phyloP scores from a whole-genome alignment of 2,113 vertebrate genomes.

The Chlorodrepanis virens region DNA sequence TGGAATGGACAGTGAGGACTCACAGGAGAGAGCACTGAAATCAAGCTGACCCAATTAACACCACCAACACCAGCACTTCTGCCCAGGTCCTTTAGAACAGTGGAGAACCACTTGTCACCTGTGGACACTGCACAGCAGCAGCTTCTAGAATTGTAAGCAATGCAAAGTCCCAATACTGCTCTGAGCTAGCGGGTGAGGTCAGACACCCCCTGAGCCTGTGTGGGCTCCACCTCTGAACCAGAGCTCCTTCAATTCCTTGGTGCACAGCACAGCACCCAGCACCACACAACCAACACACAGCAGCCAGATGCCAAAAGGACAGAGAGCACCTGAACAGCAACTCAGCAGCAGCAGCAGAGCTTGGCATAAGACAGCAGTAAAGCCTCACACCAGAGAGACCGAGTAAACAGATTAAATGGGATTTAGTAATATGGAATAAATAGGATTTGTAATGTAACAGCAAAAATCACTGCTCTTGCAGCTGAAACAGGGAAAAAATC shows the following conservation, averaged over 20 bases:
- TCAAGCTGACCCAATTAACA: not conserved
- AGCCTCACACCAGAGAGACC: not conserved
- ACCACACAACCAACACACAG: not conserved
- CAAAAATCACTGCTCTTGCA: not conserved
- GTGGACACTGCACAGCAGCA: not conserved
- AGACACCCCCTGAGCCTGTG: accelerated
- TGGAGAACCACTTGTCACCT: not conserved
- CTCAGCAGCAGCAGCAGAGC: not conserved
- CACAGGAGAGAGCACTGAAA: not conserved
- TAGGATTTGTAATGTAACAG: slow-evolving; percentile 4
- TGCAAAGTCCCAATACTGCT: accelerated
- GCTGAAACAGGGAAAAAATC: not conserved
- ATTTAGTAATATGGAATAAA: slow-evolving; percentile 50
- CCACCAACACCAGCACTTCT: not conserved
- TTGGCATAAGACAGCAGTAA: not conserved
- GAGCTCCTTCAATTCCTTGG: not conserved
- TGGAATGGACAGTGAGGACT: accelerated
- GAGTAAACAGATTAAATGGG: slow-evolving; percentile 32
- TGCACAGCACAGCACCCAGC: accelerated
- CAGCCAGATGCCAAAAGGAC: not conserved
- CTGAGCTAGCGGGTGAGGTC: not conserved
- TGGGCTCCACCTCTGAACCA: not conserved
- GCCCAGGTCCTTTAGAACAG: not conserved
- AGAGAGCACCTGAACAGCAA: not conserved
- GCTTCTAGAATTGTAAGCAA: not conserved